Conservation (phyloP, 92 coral and sea anemone genomes). For the Ricordea florida region DNA sequence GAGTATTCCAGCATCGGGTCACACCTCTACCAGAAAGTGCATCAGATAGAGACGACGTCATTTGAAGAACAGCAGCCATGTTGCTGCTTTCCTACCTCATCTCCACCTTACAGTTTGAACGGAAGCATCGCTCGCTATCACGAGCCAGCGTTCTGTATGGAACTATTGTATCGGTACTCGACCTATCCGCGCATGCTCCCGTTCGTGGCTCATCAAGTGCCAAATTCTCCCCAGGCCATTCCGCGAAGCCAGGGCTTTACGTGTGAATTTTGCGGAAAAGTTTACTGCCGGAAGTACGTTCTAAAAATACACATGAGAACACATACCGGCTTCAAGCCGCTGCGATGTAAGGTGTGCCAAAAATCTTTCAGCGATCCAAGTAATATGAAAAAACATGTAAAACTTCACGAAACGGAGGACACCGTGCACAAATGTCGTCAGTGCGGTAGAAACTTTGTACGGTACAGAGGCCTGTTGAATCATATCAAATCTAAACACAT, state of each 20-base stretch:
- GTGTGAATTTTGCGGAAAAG: conserved; percentile 97
- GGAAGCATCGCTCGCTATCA: neutral
- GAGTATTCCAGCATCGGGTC: neutral
- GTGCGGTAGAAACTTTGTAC: conserved; percentile 92
- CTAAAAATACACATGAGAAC: conserved; percentile 99
- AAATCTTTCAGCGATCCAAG: conserved; percentile 99
- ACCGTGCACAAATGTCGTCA: conserved; percentile 92
- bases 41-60: neutral
- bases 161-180: conserved; percentile 51
- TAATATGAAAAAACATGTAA: conserved; percentile 96
- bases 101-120: neutral
- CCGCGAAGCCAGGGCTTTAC: conserved; percentile 79
- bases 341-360: conserved; percentile 94
- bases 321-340: conserved; percentile 98
- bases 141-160: conserved; percentile 38
- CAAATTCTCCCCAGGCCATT: conserved; percentile 26
- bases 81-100: neutral
- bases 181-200: conserved; percentile 51
- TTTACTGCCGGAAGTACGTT: conserved; percentile 96
- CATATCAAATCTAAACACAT: conserved; percentile 86
- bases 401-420: conserved; percentile 92
- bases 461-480: conserved; percentile 80
- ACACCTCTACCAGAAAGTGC: neutral
- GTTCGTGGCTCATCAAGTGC: conserved; percentile 20
- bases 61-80: neutral